Evolutionary conservation across 2,888 invertebrate species (phyloP), one percentile per base, ranked within the genome.

Genomic region (Asteroscopus sphinx): DNA sequence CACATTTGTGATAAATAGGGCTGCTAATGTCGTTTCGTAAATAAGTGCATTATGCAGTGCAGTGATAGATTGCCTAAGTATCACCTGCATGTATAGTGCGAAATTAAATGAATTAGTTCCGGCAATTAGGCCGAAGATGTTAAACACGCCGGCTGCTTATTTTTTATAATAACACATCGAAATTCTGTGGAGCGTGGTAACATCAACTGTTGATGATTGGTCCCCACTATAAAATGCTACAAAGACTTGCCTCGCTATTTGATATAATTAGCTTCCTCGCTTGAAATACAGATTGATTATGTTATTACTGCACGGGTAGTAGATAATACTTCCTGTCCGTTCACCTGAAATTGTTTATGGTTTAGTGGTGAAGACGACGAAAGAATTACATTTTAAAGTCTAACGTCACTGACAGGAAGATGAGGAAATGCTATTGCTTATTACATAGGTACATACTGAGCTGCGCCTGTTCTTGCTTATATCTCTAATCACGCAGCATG

Each of bases 101-200:
- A 30, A 25, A 51, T 32, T 39, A 15, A 21, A 2, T 21, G 4
- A 47, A 55, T 47, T 47, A 28, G 61, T 61, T 15, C 47, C 55
- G 61, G 49, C 46, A 42, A 39, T 49, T 60, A 55, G 30, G 11
- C 37, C 59, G 17, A 42, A 16, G 30, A 54, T 36, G 35, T 28
- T 32, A 47, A 36, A n/a, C 28, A 30, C 7, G 12, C 25, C 15
- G 12, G 33, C 39, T 17, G 12, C 26, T 49, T 32, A 39, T 49
- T 26, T 5, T n/a, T 21, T 32, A 32, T 51, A 61, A 44, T 51
- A 39, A 60, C 25, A 21, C 13, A 55, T 46, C 6, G 37, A 30
- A 37, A 55, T 13, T 30, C 65, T 42, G 30, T 44, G 49, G 39
- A 55, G 61, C 65, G 46, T 65, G 54, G 41, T 36, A 12, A 21